phyloP scores from a whole-genome alignment of 2,113 vertebrate genomes.

The Eidolon helvum region DNA sequence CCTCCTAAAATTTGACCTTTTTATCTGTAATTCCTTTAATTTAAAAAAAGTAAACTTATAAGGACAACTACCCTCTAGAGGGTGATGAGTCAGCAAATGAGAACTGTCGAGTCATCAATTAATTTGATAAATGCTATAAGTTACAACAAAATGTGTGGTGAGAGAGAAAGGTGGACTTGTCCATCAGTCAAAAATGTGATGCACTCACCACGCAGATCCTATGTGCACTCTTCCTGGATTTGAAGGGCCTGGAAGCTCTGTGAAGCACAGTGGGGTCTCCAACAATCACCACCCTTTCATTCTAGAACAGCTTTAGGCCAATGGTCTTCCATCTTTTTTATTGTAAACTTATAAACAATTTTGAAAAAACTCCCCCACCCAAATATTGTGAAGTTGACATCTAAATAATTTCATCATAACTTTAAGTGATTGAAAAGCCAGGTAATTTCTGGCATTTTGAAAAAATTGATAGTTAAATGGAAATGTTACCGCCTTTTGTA shows the following conservation, averaged over 20 bases:
- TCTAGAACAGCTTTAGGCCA: neutral
- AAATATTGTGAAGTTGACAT: neutral
- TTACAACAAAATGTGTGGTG: neutral
- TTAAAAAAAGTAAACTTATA: neutral
- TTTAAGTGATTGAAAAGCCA: neutral
- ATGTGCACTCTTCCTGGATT: rapidly evolving
- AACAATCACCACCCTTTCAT: neutral
- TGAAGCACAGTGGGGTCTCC: neutral
- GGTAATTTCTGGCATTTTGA: neutral
- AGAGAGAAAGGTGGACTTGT: neutral
- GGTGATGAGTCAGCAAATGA: neutral
- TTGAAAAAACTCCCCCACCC: neutral
- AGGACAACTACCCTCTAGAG: neutral
- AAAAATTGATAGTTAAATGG: neutral
- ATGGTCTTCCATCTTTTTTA: neutral
- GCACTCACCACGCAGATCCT: neutral
- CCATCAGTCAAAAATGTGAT: neutral
- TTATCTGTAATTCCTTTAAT: neutral
- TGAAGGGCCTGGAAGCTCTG: neutral
- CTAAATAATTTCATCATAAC: neutral
- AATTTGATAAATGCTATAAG: neutral
- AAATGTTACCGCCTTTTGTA: neutral
- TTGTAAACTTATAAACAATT: neutral
- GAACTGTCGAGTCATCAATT: neutral
- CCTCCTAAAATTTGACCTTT: neutral